A percentile compares a stretch with the other conserved stretches of the same genome.
These are phyloP conservation scores for Entomyzon cyanotis DNA, from an alignment of 2,113 vertebrate genomes.

Conservation along the genomic window DNA sequence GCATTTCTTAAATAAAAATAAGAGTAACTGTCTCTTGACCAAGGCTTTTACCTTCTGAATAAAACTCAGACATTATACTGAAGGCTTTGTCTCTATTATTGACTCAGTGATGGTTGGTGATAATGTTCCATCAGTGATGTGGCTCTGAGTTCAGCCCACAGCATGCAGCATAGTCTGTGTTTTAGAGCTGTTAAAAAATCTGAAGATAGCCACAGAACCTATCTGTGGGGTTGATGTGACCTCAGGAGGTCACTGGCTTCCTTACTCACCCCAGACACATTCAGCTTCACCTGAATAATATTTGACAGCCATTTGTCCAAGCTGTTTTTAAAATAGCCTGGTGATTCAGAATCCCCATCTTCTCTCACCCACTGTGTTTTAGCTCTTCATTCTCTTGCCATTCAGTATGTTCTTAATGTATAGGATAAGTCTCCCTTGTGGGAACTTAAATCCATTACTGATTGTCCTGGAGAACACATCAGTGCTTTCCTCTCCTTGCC, in stretches of 20 bases:
- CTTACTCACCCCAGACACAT: background rate
- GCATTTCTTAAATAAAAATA: background rate
- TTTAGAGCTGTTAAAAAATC: background rate
- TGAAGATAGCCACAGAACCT: background rate
- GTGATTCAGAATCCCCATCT: background rate
- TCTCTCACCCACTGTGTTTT: background rate
- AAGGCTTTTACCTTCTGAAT: background rate
- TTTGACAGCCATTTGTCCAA: background rate
- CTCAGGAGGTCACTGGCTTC: background rate
- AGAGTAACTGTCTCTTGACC: background rate
- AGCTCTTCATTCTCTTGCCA: background rate
- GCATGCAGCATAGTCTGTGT: background rate
- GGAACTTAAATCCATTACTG: background rate
- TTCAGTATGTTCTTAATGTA: background rate
- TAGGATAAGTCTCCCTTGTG: background rate
- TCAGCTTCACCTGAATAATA: background rate
- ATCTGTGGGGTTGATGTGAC: background rate
- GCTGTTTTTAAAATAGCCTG: background rate
- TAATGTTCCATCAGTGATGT: background rate
- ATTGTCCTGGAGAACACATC: background rate
- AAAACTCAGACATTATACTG: background rate
- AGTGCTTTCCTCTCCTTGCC: background rate
- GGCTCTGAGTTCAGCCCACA: background rate
- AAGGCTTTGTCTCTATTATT: background rate
- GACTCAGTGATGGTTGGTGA: background rate